phyloP scores from a whole-genome alignment of 2,797 vertebrate species.

The Clarias fuscus region DNA sequence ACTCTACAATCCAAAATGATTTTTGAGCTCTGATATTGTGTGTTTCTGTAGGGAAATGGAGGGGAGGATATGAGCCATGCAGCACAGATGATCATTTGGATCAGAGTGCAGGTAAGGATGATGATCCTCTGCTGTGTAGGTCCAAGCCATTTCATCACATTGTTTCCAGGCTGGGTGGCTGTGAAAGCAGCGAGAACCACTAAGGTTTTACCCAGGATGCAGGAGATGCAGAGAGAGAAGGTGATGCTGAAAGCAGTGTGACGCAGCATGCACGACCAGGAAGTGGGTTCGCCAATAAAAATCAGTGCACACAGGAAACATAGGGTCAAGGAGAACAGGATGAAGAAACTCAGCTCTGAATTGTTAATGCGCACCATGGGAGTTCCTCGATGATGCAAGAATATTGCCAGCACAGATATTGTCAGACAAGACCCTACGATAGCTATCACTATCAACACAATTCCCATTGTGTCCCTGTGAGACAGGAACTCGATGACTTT shows the following conservation, averaged over 20 bases:
- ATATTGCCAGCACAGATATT: conserved; percentile 49
- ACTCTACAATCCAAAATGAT: conserved; percentile 76
- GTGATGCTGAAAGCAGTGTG: conserved; percentile 60
- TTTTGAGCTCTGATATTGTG: conserved; percentile 67
- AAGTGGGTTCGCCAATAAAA: conserved; percentile 58
- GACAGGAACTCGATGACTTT: conserved; percentile 57
- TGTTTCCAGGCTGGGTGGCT: too few species aligned
- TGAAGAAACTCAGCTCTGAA: conserved; percentile 61
- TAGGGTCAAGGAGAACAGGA: conserved; percentile 54
- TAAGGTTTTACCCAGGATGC: too few species aligned
- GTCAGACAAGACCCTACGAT: conserved; percentile 56
- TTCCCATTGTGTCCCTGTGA: conserved; percentile 57
- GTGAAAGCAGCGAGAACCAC: too few species aligned
- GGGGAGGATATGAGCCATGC: conserved; percentile 69
- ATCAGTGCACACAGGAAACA: conserved; percentile 59
- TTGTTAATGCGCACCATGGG: conserved; percentile 61
- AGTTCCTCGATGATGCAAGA: conserved; percentile 52
- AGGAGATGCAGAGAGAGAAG: conserved; percentile 58
- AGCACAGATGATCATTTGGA: conserved; percentile 71
- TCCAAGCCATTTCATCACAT: conserved; percentile 34
- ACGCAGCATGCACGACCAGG: conserved; percentile 61
- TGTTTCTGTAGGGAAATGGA: conserved; percentile 68
- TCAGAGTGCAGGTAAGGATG: conserved; percentile 68
- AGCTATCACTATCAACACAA: conserved; percentile 51
- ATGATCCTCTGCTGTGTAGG: conserved; percentile 70